Evolutionary conservation across 1,140 invertebrate genomes (phyloP), one percentile per base, ranked within the genome.

Genomic region (Drosophila seguyi): DNA sequence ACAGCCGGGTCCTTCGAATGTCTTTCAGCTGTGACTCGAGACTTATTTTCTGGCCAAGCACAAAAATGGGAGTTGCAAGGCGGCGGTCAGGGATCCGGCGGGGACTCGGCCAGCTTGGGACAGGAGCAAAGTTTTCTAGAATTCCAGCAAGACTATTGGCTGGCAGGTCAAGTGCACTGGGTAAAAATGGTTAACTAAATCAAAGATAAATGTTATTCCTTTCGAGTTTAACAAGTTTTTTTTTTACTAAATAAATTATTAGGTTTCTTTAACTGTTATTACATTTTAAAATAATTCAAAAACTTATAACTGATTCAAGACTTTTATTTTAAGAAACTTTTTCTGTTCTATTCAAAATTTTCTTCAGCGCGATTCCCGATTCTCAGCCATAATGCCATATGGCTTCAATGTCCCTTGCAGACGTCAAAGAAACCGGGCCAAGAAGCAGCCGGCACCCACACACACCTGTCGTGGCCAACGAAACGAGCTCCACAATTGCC

Each of bases 401-500:
- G 69, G 69, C 69, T 73, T 73, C 50, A 72, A 72, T 72, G 66
- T 72, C 66, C 68, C 47, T 29, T 47, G 68, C 62, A 68, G 62
- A 29, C 45, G 22, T 36, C 45, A 20, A 52, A 10, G 45, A 38
- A 73, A 34, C 52, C 38, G 20, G 29, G 53, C 60, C 63, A 48
- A 58, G 67, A 53, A 66, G 60, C 42, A 72, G 56, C 42, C 52
- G 25, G 50, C 53, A 27, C 57, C 38, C 52, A 58, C 81, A 61
- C 81, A 79, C 81, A 85, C 77, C 76, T 87, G 80, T 73, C 79
- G 53, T 71, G 75, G 73, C 65, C 69, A 60, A 66, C 55, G 36
- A 83, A 86, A 87, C 83, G 80, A 80, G 84, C 85, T 84, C 58
- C 72, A 88, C 84, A 84, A 88, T 88, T 84, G 84, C 85, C 80